phyloP scores from a whole-genome alignment of 2,113 vertebrate genomes.

The Craseonycteris thonglongyai region DNA sequence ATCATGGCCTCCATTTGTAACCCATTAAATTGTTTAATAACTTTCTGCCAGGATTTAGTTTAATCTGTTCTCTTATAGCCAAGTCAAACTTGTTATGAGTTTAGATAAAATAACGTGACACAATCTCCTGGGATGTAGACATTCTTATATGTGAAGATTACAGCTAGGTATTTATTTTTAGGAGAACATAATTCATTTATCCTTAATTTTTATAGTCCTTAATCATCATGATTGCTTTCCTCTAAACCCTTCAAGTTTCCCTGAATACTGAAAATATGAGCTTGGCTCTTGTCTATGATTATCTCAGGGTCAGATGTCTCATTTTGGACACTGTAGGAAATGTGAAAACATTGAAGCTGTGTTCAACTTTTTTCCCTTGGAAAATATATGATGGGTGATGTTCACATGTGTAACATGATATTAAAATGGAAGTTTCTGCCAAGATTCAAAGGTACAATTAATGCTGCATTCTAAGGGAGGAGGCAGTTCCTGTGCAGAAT shows the following conservation, averaged over 20 bases:
- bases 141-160: conserved; percentile 30
- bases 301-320: not conserved
- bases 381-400: not conserved
- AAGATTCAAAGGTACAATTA: not conserved
- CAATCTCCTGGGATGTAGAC: not conserved
- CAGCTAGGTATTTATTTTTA: conserved; percentile 30
- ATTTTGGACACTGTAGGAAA: conserved; percentile 19
- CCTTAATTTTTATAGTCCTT: conserved; percentile 5
- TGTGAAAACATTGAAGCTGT: not conserved
- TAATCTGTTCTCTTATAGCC: not conserved
- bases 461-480: not conserved
- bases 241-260: conserved; percentile 14
- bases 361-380: not conserved
- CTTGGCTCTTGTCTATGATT: conserved; percentile 26
- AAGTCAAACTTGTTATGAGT: conserved; percentile 37
- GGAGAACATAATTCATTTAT: conserved; percentile 6
- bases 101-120: conserved; percentile 7
- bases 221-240: not conserved
- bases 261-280: not conserved
- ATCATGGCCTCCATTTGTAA: not conserved
- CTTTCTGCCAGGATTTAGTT: conserved; percentile 22
- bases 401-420: not conserved
- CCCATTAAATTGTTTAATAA: conserved; percentile 28
- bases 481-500: not conserved
- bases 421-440: not conserved